Base-by-base conservation (phyloP, 1,140 invertebrate genomes). In the Lamellibrachia luymesi region DNA sequence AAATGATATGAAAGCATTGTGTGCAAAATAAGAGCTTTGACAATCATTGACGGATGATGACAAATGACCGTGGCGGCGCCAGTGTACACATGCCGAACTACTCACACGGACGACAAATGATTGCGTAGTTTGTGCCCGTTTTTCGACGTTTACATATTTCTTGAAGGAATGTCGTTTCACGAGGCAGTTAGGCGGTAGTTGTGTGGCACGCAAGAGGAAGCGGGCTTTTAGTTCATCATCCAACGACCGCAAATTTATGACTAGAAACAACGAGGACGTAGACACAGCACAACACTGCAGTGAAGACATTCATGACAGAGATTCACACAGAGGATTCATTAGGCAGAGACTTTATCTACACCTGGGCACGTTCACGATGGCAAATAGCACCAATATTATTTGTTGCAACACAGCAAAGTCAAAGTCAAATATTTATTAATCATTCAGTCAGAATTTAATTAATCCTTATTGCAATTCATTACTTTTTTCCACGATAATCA, bases 141-240 rank as follows among this genome's bases (percentile, higher is more conserved):
- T 95, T 38, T 94, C 94, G 27, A 96, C 92, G 13, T 95, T 95
- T 10, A 96, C 93, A 94, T 98, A 97, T 97, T 98, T 99, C 95
- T 98, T 98, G 94, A 97, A 97, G 96, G 99, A 98, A 93, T 98
- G 96, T 92, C 97, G 97, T 95, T 98, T 98, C 95, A 98, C 98
- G 92, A 97, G 97, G 94, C 97, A 96, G 94, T 98, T 97, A 51
- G 98, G 98, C 94, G 97, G 96, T 50, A 98, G 94, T 95, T 99
- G 98, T 95, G 99, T 97, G 10, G 97, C 97, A 96, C 99, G 98
- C 90, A 99, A 95, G 2, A 98, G 97, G 96, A 99, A 98, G 94
- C 97, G 96, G 93, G 97, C 98, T 94, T 95, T 64, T 64, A 13
- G 22, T 13, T 51, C 50, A 50, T 92, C 27, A n/a, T 92, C 92